Base-by-base conservation (phyloP, 2,888 invertebrate species). In the Uropetala carovei region DNA sequence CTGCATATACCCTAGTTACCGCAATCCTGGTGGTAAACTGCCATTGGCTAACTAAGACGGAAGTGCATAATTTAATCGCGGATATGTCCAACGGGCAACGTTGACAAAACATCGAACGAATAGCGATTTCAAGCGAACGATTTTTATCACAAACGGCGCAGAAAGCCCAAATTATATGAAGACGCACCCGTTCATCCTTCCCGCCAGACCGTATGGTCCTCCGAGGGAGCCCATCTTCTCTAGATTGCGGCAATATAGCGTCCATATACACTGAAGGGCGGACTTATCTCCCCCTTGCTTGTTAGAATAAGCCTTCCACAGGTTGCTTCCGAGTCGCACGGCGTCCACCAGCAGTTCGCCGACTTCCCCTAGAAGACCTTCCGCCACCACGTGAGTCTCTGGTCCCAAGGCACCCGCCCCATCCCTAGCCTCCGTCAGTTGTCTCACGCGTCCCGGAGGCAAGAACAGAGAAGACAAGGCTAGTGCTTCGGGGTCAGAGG, bases 221-320 rank as follows among this genome's bases (percentile, higher is more conserved):
- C 95, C 95, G 84, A 96, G 93, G 91, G 95, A 95, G 0, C 96
- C 95, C 0, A 96, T 96, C 0, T 95, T 96, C 9, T 95, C 96
- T 92, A 96, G 94, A 94, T 96, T 96, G 92, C 95, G 94, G 93
- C 96, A 96, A 94, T 96, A 96, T 85, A 96, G 94, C 92, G 96
- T 94, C 96, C 96, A 96, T 18, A 96, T 95, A 93, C 96, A 96
- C 93, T 96, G 96, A 93, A 96, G 93, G 60, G 96, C 95, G 0
- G 95, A 94, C 3, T 95, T 93, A 9, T 95, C 95, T 93, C 95
- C 94, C 43, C 64, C 64, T 18, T 43, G 43, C 43, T 64, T 64
- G 18, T 92, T 95, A 96, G 93, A 96, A 93, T 96, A 96, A 11
- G 96, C 96, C 56, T 96, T 95, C 4, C 96, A 96, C 11, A 96